Conservation (phyloP, 2,888 invertebrate species). For the Calephelis perditalis region DNA sequence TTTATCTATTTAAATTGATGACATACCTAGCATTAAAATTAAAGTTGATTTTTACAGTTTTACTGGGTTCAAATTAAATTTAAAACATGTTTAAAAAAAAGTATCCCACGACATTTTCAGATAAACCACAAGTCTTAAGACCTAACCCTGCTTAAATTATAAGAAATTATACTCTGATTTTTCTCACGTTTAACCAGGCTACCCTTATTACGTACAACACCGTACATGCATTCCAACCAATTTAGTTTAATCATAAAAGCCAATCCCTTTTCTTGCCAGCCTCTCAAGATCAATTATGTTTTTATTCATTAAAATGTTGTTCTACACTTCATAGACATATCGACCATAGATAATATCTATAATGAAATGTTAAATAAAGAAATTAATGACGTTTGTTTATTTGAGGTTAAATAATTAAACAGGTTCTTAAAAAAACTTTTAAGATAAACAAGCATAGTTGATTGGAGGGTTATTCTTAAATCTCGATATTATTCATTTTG, state of each 20-base stretch:
- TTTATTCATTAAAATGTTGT: slow-evolving; percentile 11
- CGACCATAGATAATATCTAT: not conserved
- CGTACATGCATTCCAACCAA: slow-evolving; percentile 65
- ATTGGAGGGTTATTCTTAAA: no score
- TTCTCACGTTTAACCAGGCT: slow-evolving; percentile 77
- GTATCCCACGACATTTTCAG: not conserved
- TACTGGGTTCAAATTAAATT: no score
- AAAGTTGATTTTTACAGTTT: no score
- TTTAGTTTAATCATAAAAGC: slow-evolving; percentile 8
- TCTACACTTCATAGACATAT: not conserved
- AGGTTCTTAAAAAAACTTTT: no score
- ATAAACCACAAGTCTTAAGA: not conserved
- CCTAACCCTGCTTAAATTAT: not conserved
- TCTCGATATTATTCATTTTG: no score
- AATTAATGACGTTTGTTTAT: not conserved
- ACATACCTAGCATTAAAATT: no score
- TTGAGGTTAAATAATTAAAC: not conserved
- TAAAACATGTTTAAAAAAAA: no score
- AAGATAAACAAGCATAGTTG: no score
- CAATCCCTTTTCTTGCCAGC: slow-evolving; percentile 8
- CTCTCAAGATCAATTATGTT: slow-evolving; percentile 11
- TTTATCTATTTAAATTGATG: no score
- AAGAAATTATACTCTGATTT: slow-evolving; percentile 25
- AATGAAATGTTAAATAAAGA: not conserved
- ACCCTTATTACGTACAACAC: slow-evolving; percentile 66